These are phyloP conservation scores for Oryzias javanicus DNA, from an alignment of 2,113 vertebrate genomes.

Conservation along the genomic window DNA sequence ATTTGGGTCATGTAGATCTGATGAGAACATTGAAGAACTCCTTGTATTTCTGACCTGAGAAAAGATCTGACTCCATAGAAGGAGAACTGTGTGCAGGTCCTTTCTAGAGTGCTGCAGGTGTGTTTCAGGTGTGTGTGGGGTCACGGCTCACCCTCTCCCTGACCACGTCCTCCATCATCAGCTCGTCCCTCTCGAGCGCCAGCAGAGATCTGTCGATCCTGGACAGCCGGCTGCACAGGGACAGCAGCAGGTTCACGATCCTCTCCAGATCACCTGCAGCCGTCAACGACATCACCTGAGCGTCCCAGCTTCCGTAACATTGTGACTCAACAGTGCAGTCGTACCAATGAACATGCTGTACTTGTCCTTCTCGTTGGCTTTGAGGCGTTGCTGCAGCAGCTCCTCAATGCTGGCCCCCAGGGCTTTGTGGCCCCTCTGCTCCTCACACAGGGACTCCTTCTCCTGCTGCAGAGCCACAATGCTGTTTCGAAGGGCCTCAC, in stretches of 20 bases:
- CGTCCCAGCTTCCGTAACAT: background rate
- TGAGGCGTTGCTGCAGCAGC: constrained; percentile 83
- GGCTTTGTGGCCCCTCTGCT: constrained; percentile 81
- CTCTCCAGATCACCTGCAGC: constrained; percentile 87
- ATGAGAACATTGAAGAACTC: no score
- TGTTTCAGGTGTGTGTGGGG: background rate
- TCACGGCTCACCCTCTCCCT: constrained; percentile 86
- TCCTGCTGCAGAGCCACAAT: constrained; percentile 82
- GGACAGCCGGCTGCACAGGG: constrained; percentile 89
- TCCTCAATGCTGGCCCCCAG: constrained; percentile 82
- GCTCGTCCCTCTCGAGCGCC: constrained; percentile 66
- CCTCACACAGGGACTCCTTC: constrained; percentile 81
- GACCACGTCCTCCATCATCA: constrained; percentile 52
- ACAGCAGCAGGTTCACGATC: constrained; percentile 93
- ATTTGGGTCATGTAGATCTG: no score
- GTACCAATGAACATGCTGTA: constrained; percentile 91
- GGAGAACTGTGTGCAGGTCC: no score
- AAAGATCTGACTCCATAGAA: no score
- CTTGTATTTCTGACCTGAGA: no score
- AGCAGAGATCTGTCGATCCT: constrained; percentile 86
- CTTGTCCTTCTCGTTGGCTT: constrained; percentile 91
- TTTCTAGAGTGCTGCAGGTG: background rate
- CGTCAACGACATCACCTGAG: background rate
- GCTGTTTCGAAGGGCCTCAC: constrained; percentile 82
- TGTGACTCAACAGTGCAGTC: background rate